Conservation (phyloP, 1,140 invertebrate genomes). For the Zaprionus camerounensis region DNA sequence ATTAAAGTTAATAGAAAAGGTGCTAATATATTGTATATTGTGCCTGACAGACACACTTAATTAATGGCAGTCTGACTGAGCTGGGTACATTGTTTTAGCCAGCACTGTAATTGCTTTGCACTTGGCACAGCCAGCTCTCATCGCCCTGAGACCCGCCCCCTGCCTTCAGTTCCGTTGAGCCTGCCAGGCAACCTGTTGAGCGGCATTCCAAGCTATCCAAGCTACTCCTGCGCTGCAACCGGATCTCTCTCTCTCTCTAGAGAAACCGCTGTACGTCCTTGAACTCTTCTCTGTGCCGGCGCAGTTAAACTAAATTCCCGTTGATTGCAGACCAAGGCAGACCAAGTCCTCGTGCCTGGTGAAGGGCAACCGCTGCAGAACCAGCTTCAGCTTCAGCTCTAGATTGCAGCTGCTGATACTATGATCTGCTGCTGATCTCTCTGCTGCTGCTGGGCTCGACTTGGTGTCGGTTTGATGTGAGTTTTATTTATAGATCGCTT, state of each 20-base stretch:
- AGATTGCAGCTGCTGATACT: conserved; percentile 64
- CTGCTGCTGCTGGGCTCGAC: conserved; percentile 15
- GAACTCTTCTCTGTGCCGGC: conserved; percentile 58
- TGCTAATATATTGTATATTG: conserved; percentile 67
- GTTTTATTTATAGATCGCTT: conserved; percentile 76
- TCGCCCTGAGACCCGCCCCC: conserved; percentile 22
- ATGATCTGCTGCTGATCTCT: conserved; percentile 53
- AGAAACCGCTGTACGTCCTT: conserved; percentile 79
- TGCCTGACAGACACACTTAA: conserved; percentile 47
- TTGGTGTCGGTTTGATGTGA: conserved; percentile 3
- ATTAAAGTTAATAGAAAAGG: conserved; percentile 70
- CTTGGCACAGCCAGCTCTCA: conserved; percentile 60
- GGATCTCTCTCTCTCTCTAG: conserved; percentile 46
- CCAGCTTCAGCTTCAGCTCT: conserved; percentile 26
- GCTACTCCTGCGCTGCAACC: conserved; percentile 50
- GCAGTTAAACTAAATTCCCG: conserved; percentile 74
- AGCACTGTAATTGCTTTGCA: conserved; percentile 74
- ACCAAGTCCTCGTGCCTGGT: conserved; percentile 67
- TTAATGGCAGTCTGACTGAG: conserved; percentile 52
- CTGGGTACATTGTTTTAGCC: conserved; percentile 56
- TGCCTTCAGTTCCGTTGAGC: conserved; percentile 16
- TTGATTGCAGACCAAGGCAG: conserved; percentile 50
- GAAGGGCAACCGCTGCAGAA: conserved; percentile 55
- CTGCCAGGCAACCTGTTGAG: conserved; percentile 28
- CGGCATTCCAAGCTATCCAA: conserved; percentile 39